Evolutionary conservation across 92 coral and sea anemone species (phyloP), one percentile per base, ranked within the genome.

Genomic region (Palythoa grandis): DNA sequence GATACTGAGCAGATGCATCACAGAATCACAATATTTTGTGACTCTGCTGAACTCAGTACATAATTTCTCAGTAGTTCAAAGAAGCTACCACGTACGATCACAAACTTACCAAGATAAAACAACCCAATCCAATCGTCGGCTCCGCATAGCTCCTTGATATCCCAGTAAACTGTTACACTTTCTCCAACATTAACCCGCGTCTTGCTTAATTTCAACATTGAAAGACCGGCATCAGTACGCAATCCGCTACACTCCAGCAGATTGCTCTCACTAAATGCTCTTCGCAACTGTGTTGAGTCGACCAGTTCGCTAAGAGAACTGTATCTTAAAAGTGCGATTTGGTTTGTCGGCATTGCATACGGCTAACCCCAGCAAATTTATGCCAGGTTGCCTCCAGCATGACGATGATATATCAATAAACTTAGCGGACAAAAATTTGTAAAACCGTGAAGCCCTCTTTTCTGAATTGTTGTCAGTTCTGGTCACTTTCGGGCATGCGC

Each of bases 71-170:
- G 35, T 29, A 29, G 35, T 29, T 29, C 35, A 29, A 19, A 58
- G 19, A n/a, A 70, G 54, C 73, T 57, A 15, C 17, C 13, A 29
- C 19, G 35, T 2, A 35, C 56, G 20, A 35, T 14, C 83, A 52
- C 67, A 22, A 61, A 86, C 95, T 92, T 74, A 97, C 99, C 99
- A 54, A 95, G 92, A 74, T 97, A 95, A 47, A 95, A 97, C 38
- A 97, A 91, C 5, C 99, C 99, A 60, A 97, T 97, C 99, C 99
- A 97, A 85, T 97, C 99, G 70, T 93, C 92, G 19, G 98, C 91
- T 70, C 98, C 94, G 87, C 97, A 89, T 78, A 94, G 76, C 65
- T 89, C 99, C 78, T 92, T 91, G 90, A 94, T 92, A 76, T 94
- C 98, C 96, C 99, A 97, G 78, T 95, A 97, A 65, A 97, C 94